Conservation (phyloP, 2,113 vertebrate species). For the Geococcyx californianus region DNA sequence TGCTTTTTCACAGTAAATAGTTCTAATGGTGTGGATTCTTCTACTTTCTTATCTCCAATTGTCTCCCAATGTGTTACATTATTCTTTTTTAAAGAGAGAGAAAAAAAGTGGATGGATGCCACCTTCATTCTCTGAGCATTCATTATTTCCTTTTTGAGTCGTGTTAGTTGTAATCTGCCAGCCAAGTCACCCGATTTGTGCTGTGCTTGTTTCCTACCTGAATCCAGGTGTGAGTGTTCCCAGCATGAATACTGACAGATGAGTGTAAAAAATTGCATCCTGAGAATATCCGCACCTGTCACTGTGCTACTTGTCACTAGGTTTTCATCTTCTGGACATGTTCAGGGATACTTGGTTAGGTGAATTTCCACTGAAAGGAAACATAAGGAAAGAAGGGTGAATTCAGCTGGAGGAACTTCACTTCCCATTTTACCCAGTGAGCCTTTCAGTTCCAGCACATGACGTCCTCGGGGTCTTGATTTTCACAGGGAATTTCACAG, state of each 20-base stretch:
- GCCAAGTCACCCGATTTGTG: neutral
- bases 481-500: neutral
- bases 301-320: neutral
- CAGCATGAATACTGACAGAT: constrained; percentile 27
- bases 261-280: constrained; percentile 10
- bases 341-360: neutral
- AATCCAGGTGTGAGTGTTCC: constrained; percentile 23
- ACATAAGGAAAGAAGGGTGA: neutral
- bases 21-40: neutral
- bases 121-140: neutral
- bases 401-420: neutral
- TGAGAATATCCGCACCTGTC: constrained; percentile 32
- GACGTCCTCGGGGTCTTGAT: neutral
- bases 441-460: neutral
- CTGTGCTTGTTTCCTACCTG: neutral
- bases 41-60: neutral
- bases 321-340: constrained; percentile 15
- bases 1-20: neutral
- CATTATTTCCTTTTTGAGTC: neutral
- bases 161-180: neutral
- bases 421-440: neutral
- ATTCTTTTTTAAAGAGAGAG: neutral
- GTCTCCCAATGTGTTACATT: neutral
- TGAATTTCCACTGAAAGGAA: constrained; percentile 2
- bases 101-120: neutral